These are phyloP conservation scores for Archips crataeganus DNA, from an alignment of 2,888 invertebrate genomes.

Conservation along the genomic window DNA sequence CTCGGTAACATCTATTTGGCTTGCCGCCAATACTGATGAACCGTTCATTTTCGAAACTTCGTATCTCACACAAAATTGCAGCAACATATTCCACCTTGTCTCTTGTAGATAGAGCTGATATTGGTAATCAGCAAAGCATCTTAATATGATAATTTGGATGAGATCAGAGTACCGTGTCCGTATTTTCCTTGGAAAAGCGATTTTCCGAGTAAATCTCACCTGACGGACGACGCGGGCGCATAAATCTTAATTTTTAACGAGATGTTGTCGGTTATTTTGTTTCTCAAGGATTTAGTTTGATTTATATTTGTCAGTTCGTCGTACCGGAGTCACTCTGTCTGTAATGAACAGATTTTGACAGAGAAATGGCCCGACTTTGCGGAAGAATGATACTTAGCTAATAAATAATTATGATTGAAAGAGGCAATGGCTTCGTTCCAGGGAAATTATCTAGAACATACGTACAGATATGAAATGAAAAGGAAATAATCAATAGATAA, in stretches of 20 bases:
- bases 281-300: constrained; percentile 39
- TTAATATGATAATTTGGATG: background rate
- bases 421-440: background rate
- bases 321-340: constrained; percentile 37
- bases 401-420: constrained; percentile 1
- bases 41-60: constrained; percentile 3
- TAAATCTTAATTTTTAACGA: constrained; percentile 43
- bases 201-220: constrained; percentile 55
- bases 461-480: background rate
- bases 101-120: background rate
- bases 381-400: background rate
- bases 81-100: background rate
- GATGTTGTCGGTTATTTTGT: constrained; percentile 32
- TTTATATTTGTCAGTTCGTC: constrained; percentile 33
- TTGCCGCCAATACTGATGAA: constrained; percentile 12
- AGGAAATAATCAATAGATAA: too few relatives aligned
- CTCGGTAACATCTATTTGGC: constrained; percentile 33
- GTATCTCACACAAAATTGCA: background rate
- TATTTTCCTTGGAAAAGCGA: constrained; percentile 59
- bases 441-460: background rate
- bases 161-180: constrained; percentile 37
- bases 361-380: background rate
- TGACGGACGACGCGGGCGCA: constrained; percentile 28
- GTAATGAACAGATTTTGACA: background rate
- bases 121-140: background rate